These are phyloP conservation scores for Pandemis heparana DNA, from an alignment of 2,888 invertebrate genomes.

Conservation along the genomic window DNA sequence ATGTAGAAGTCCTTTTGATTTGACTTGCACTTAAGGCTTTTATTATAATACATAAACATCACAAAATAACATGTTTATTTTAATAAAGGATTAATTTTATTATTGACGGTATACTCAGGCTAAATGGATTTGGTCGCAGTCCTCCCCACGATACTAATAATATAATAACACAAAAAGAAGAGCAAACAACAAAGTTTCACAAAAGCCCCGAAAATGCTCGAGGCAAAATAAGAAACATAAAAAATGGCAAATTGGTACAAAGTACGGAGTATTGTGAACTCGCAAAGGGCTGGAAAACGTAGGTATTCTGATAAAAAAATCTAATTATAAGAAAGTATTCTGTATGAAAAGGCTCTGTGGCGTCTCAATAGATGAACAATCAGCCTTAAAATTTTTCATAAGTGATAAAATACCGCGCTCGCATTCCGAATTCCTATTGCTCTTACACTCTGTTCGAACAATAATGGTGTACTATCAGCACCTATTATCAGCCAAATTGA, in stretches of 20 bases:
- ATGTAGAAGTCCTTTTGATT: too few species aligned
- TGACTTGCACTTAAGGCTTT: too few species aligned
- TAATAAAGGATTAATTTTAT: too few species aligned
- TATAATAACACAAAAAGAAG: neutral
- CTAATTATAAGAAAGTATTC: neutral
- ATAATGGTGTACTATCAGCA: constrained; percentile 17
- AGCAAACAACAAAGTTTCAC: constrained; percentile 16
- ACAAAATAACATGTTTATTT: too few species aligned
- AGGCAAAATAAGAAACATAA: constrained; percentile 29
- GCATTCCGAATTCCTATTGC: constrained; percentile 37
- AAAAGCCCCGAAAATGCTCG: constrained; percentile 6
- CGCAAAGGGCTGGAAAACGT: constrained; percentile 17
- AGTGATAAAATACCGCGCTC: constrained; percentile 41
- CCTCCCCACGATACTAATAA: neutral
- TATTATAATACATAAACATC: too few species aligned
- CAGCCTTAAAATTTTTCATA: constrained; percentile 40
- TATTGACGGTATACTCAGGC: too few species aligned
- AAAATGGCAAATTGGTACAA: constrained; percentile 28
- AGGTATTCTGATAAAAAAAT: constrained; percentile 21
- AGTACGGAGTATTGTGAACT: constrained; percentile 14
- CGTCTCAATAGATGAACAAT: constrained; percentile 37
- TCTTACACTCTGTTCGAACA: neutral
- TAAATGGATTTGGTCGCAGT: neutral
- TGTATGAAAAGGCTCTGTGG: constrained; percentile 30
- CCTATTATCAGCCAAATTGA: too few species aligned